These are phyloP conservation scores for Miniopterus natalensis DNA, from an alignment of 2,113 vertebrate genomes.

Conservation along the genomic window DNA sequence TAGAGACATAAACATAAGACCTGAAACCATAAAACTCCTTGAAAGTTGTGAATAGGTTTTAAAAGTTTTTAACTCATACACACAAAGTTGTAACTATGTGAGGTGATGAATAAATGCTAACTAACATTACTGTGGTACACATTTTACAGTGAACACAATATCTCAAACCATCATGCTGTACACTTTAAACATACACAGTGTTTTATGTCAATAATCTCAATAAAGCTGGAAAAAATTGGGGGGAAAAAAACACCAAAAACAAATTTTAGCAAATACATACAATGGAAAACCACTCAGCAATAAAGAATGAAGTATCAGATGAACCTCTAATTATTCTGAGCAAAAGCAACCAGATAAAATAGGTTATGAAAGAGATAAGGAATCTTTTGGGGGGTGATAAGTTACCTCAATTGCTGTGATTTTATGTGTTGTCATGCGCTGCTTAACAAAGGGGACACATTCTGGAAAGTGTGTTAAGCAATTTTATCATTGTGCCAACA, in stretches of 20 bases:
- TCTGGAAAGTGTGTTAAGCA: neutral
- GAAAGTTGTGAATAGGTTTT: neutral
- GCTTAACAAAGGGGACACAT: neutral
- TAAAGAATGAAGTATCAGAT: neutral
- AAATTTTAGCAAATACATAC: neutral
- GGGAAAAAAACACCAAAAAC: neutral
- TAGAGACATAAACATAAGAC: neutral
- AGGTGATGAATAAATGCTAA: neutral
- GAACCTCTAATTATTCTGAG: neutral
- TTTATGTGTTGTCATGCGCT: neutral
- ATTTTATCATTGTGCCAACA: neutral
- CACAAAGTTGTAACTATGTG: neutral
- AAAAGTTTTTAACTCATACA: neutral
- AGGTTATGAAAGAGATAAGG: neutral
- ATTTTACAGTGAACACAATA: neutral
- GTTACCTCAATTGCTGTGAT: neutral
- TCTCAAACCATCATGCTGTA: neutral
- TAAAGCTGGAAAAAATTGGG: neutral
- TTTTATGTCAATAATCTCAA: neutral
- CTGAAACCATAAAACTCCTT: neutral
- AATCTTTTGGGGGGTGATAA: neutral
- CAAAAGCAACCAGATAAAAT: slow-evolving; percentile 18
- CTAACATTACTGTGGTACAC: neutral
- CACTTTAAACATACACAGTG: neutral
- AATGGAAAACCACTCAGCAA: neutral